Conservation (phyloP, 2,888 invertebrate species). For the Sturmia bella region DNA sequence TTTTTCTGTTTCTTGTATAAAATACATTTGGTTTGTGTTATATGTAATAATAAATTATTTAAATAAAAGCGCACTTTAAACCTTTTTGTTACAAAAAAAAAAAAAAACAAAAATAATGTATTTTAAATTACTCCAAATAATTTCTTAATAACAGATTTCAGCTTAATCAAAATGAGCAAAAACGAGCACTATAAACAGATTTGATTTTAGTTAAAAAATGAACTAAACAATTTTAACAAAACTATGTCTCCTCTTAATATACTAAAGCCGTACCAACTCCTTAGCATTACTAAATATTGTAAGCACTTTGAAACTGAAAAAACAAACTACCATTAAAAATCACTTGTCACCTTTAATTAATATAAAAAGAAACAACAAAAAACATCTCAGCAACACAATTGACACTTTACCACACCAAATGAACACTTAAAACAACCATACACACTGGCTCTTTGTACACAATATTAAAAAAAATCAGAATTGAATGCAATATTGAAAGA, state of each 20-base stretch:
- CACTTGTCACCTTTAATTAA: conserved; percentile 45
- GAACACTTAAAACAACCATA: conserved; percentile 38
- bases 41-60: conserved; percentile 57
- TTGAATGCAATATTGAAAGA: conserved; percentile 9
- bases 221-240: conserved; percentile 33
- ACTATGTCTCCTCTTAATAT: conserved; percentile 46
- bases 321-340: conserved; percentile 47
- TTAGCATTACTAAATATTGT: conserved; percentile 66
- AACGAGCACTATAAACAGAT: conserved; percentile 40
- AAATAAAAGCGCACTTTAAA: conserved; percentile 71
- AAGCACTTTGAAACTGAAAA: conserved; percentile 57
- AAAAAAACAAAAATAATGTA: conserved; percentile 15
- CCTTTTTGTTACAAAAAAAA: conserved; percentile 43
- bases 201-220: conserved; percentile 46
- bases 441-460: conserved; percentile 16
- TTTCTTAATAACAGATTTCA: conserved; percentile 30
- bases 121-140: conserved; percentile 41
- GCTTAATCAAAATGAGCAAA: conserved; percentile 46
- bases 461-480: no score
- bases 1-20: conserved; percentile 49
- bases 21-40: conserved; percentile 65
- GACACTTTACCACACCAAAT: conserved; percentile 24
- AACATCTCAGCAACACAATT: conserved; percentile 34
- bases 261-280: conserved; percentile 55
- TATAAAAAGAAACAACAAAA: conserved; percentile 23